Percentiles rank a stretch among this genome's conserved stretches.
phyloP scores from a whole-genome alignment of 2,888 invertebrate genomes.

The Antheraea yamamai region DNA sequence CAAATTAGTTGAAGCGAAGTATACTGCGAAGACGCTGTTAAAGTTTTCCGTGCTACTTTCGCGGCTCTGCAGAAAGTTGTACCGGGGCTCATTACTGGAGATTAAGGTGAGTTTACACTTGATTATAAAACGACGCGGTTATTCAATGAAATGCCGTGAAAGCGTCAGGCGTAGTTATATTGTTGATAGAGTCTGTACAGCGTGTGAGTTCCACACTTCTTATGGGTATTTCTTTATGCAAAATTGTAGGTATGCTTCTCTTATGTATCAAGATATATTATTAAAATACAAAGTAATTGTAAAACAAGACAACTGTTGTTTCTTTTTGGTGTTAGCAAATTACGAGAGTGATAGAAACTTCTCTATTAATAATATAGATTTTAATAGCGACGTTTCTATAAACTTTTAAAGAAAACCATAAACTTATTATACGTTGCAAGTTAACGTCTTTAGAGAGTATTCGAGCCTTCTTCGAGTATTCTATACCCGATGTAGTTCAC shows the following conservation, averaged over 20 bases:
- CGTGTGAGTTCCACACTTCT: too few species aligned
- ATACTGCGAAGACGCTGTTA: conserved; percentile 75
- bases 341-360: neutral
- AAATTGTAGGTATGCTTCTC: too few species aligned
- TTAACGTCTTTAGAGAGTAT: neutral
- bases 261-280: neutral
- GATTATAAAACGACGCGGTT: conserved; percentile 33
- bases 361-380: neutral
- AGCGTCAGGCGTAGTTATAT: neutral
- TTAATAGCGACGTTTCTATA: neutral
- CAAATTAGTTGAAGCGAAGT: conserved; percentile 42
- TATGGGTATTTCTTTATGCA: too few species aligned
- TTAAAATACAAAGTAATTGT: neutral
- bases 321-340: neutral
- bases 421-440: neutral
- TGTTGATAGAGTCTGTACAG: neutral
- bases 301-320: neutral
- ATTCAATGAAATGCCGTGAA: neutral
- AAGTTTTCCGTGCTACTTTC: conserved; percentile 79
- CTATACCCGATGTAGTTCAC: too few species aligned
- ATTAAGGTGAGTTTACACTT: conserved; percentile 40
- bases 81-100: conserved; percentile 75
- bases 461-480: too few species aligned
- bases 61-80: conserved; percentile 67
- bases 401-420: neutral